Evolutionary conservation across 2,888 invertebrate species (phyloP), one percentile per base, ranked within the genome.

Genomic region (Mesoligia furuncula): DNA sequence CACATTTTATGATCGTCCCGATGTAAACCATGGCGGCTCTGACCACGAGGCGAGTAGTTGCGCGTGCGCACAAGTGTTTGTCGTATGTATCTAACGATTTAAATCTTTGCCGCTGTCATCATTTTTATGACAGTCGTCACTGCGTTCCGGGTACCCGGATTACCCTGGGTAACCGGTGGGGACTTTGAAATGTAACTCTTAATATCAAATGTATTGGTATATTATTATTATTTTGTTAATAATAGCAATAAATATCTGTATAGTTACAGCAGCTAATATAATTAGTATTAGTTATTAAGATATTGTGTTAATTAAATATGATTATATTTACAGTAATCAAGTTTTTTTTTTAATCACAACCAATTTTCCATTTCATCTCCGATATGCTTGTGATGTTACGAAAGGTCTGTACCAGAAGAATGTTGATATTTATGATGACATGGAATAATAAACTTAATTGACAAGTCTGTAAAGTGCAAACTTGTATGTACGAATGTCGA

Each of bases 281-380:
- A 31, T 61, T 61, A 78, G 59, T 82, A 84, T 68, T 85, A 81
- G 82, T 84, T 73, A 17, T 24, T 85, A 85, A 79, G 75, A 65
- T 78, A 84, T 73, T 82, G 76, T 73, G 36, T 57, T 71, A 65
- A 84, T 72, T 65, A 75, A 83, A 85, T 75, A 75, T 73, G 45
- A 66, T 71, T 80, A 71, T 84, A 81, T 84, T 79, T 71, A 85
- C 66, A 78, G 15, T 36, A 20, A 57, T 17, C 7, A 31, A 3
- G 9, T 36, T 48, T 75, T 72, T 54, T 80, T 73, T 72, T 69
- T n/a, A n/a, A 5, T 45, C n/a, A n/a, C n/a, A n/a, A 4, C n/a
- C 0, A 13, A n/a, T 57, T 27, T 39, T 8, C 13, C 8, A 24
- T 27, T 64, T 62, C 20, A 31, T 15, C 4, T 24, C 2, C 1